Evolutionary conservation across 1,140 invertebrate genomes (phyloP), one percentile per base, ranked within the genome.

Genomic region (Phymastichus coffea): DNA sequence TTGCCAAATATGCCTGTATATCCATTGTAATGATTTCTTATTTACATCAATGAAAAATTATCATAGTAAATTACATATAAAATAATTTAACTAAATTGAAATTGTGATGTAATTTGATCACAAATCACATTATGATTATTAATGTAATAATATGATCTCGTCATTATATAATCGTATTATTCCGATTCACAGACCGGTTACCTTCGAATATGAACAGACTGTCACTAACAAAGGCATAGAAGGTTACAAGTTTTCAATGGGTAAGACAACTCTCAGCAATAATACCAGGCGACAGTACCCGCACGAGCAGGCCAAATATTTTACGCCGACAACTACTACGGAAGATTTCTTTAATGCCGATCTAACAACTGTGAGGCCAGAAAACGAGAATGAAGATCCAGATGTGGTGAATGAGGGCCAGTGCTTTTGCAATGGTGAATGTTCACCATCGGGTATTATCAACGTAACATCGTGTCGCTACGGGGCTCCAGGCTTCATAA

Each of bases 391-490:
- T 14, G 20, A 35, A 0, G 52, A 55, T 22, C 65, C 79, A 1
- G 80, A 84, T 35, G 75, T 83, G 0, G 81, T 85, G 19, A 90
- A 91, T 68, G 76, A 76, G 7, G 76, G 77, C 6, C 66, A 82
- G 1, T 92, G 90, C 65, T 91, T 82, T 72, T 91, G 88, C 67
- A 83, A 84, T 46, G 88, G 88, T 0, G 81, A 86, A 57, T 91
- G 89, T 69, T 79, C 79, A 2, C 89, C 88, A 7, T 81, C 82
- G 1, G 90, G 90, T 3, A 69, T 85, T 4, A 75, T 77, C 3
- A 85, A 85, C 61, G 65, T 81, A 2, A 77, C 75, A 0, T 56
- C 71, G 1, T 83, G 81, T 61, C 76, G 82, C 15, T 80, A 75
- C 55, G 86, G 85, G 19, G 82, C 85, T 4, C 88, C 89, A 0